phyloP scores from a whole-genome alignment of 2,113 vertebrate species.

The Porphyrio hochstetteri region DNA sequence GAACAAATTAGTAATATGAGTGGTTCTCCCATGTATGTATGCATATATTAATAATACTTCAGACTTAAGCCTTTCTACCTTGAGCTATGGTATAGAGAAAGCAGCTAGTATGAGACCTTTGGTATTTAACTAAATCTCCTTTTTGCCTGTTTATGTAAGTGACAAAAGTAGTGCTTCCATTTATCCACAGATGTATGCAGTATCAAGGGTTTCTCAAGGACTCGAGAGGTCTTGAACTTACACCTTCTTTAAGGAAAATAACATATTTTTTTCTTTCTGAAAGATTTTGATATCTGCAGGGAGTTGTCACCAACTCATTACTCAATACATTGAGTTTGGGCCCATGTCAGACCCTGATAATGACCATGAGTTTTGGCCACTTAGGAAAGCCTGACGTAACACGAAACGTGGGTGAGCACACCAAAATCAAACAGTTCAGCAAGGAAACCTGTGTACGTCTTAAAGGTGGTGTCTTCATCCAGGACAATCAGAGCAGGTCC shows the following conservation, averaged over 20 bases:
- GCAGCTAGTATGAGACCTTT: neutral
- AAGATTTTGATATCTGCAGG: neutral
- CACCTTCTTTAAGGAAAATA: neutral
- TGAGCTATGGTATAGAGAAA: neutral
- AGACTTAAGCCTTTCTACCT: neutral
- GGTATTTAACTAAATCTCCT: neutral
- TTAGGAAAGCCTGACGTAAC: neutral
- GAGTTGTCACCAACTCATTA: neutral
- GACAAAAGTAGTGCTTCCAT: neutral
- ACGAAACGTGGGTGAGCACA: neutral
- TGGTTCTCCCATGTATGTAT: neutral
- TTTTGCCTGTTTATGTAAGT: neutral
- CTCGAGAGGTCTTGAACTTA: neutral
- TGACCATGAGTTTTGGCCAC: rapidly evolving
- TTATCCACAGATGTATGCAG: neutral
- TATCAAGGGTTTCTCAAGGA: neutral
- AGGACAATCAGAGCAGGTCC: neutral
- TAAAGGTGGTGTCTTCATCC: neutral
- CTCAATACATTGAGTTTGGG: neutral
- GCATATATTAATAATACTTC: neutral
- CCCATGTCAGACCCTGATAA: neutral
- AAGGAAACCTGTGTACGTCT: neutral
- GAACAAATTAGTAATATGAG: neutral
- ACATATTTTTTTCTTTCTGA: neutral
- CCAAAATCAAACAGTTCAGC: neutral